phyloP scores from a whole-genome alignment of 2,113 vertebrate species.

The Sclerurus mexicanus region DNA sequence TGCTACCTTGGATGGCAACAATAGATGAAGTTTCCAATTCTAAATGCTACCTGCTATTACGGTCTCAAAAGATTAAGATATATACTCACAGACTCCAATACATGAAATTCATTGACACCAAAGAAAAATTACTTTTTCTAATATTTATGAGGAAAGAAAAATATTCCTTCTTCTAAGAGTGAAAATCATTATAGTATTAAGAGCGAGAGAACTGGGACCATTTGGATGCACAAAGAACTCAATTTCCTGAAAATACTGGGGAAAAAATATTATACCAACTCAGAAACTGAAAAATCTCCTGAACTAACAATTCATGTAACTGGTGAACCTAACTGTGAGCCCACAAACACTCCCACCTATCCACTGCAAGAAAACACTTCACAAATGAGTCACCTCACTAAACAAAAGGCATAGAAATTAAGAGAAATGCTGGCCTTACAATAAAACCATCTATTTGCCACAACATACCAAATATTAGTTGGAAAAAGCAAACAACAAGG shows the following conservation, averaged over 20 bases:
- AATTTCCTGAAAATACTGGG: not conserved
- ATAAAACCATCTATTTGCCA: not conserved
- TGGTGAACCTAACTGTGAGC: not conserved
- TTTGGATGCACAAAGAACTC: not conserved
- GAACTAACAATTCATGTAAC: not conserved
- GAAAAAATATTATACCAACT: not conserved
- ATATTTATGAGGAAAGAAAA: not conserved
- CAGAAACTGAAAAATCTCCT: not conserved
- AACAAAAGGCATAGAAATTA: not conserved
- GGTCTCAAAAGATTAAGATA: not conserved
- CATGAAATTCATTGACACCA: not conserved
- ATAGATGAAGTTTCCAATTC: not conserved
- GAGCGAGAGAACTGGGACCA: not conserved
- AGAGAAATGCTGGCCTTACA: not conserved
- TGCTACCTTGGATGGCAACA: not conserved
- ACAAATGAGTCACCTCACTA: not conserved
- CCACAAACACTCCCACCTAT: not conserved
- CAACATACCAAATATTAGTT: not conserved
- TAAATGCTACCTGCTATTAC: not conserved
- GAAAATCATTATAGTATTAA: not conserved
- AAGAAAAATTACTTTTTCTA: not conserved
- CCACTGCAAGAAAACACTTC: not conserved
- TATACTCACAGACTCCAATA: not conserved
- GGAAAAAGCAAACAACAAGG: not conserved
- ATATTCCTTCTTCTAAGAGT: not conserved